Percentiles rank a stretch among this genome's conserved stretches.
phyloP scores from a whole-genome alignment of 2,113 vertebrate genomes.

The Physeter macrocephalus region DNA sequence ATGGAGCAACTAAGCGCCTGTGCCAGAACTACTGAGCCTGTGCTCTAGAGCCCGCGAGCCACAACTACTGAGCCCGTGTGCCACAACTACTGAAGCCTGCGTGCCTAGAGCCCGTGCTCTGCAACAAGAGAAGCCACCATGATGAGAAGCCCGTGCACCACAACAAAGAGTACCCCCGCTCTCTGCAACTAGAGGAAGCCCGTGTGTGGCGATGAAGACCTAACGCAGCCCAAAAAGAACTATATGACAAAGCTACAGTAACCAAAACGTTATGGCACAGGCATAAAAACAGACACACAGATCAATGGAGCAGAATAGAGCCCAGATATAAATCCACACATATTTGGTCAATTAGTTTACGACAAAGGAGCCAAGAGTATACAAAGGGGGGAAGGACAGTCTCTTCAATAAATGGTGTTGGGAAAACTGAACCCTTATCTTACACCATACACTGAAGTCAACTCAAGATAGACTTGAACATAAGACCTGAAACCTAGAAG shows the following conservation, averaged over 20 bases:
- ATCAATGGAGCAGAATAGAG: background rate
- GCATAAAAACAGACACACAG: background rate
- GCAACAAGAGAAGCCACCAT: too few relatives aligned
- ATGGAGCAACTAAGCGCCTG: too few relatives aligned
- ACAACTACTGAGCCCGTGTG: too few relatives aligned
- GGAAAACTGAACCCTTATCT: background rate
- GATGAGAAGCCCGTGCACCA: too few relatives aligned
- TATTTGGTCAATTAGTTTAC: background rate
- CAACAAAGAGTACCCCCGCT: too few relatives aligned
- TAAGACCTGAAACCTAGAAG: background rate
- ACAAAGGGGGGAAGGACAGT: background rate
- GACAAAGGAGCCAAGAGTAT: background rate
- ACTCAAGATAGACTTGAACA: background rate
- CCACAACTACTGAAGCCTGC: too few relatives aligned
- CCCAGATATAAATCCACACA: accelerated
- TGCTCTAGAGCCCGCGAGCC: too few relatives aligned
- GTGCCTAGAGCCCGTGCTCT: too few relatives aligned
- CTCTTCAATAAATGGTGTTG: background rate
- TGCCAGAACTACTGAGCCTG: too few relatives aligned
- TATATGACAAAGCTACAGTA: background rate
- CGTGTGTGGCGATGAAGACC: too few relatives aligned
- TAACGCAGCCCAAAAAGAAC: background rate
- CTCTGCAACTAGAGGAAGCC: too few relatives aligned
- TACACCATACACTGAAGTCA: background rate
- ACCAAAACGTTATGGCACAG: background rate